A percentile compares a stretch with the other conserved stretches of the same genome.
These are phyloP conservation scores for Montipora capricornis DNA, from an alignment of 64 coral and sea anemone genomes.

Conservation along the genomic window DNA sequence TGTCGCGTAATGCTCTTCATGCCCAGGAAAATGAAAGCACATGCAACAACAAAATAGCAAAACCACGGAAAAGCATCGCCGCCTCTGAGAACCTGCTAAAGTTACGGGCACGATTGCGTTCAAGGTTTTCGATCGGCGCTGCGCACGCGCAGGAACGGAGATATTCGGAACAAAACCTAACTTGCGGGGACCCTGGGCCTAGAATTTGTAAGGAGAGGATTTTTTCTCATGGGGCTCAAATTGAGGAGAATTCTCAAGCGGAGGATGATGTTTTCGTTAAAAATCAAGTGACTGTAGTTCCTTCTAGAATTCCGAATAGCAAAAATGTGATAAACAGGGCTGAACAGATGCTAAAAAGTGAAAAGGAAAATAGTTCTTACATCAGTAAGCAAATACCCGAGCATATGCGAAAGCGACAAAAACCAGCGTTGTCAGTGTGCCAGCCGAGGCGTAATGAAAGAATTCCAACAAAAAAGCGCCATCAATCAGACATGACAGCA, in stretches of 20 bases:
- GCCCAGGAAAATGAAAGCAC: not conserved
- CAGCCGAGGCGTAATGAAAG: not conserved
- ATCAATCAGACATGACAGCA: not conserved
- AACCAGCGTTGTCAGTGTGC: not conserved
- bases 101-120: not conserved
- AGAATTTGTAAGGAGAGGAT: not conserved
- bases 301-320: not conserved
- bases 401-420: not conserved
- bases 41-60: not conserved
- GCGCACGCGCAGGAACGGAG: not conserved
- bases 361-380: not conserved
- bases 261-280: conserved; percentile 24
- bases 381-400: not conserved
- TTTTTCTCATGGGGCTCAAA: not conserved
- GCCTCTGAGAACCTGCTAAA: not conserved
- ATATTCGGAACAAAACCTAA: not conserved
- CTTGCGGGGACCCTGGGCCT: not conserved
- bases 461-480: not conserved
- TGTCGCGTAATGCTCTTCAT: not conserved
- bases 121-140: not conserved
- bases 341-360: not conserved
- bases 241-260: not conserved
- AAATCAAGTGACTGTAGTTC: conserved; percentile 10
- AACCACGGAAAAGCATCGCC: not conserved
- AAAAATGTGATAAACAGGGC: not conserved